Conservation (phyloP, 2,113 vertebrate genomes). For the Engystomops pustulosus region DNA sequence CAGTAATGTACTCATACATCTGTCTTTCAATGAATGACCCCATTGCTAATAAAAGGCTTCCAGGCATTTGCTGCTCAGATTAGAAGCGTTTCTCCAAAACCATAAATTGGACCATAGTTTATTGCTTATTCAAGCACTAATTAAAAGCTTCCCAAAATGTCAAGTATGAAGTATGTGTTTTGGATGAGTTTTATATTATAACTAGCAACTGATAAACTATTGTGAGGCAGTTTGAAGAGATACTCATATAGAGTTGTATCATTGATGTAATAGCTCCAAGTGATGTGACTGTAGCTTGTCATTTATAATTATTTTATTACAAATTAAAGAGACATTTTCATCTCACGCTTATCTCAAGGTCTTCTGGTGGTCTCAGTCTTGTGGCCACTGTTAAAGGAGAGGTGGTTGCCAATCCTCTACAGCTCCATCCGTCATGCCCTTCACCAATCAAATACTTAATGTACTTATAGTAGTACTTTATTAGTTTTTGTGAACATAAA, state of each 20-base stretch:
- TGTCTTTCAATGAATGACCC: slow-evolving; percentile 40
- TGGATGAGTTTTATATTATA: not conserved
- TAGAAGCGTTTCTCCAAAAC: slow-evolving; percentile 23
- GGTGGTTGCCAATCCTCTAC: no score
- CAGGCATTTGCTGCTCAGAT: slow-evolving; percentile 41
- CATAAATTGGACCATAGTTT: slow-evolving; percentile 20
- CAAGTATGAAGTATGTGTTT: not conserved
- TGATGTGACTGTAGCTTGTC: not conserved
- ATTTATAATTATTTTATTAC: not conserved
- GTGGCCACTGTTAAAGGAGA: no score
- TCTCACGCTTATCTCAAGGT: no score
- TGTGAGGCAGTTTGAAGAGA: not conserved
- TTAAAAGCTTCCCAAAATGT: slow-evolving; percentile 14
- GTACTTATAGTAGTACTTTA: no score
- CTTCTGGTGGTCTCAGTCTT: no score
- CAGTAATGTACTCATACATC: slow-evolving; percentile 42
- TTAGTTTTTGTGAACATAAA: no score
- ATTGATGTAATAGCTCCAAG: not conserved
- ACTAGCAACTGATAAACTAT: slow-evolving; percentile 7
- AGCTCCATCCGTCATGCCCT: no score
- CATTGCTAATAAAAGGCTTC: slow-evolving; percentile 37
- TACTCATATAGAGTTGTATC: not conserved
- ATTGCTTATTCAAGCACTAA: slow-evolving; percentile 23
- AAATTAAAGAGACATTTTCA: no score
- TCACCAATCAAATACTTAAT: no score